A percentile compares a stretch with the other conserved stretches of the same genome.
Conservation (phyloP, 2,113 vertebrate species). For the Brevimyrus niger region DNA sequence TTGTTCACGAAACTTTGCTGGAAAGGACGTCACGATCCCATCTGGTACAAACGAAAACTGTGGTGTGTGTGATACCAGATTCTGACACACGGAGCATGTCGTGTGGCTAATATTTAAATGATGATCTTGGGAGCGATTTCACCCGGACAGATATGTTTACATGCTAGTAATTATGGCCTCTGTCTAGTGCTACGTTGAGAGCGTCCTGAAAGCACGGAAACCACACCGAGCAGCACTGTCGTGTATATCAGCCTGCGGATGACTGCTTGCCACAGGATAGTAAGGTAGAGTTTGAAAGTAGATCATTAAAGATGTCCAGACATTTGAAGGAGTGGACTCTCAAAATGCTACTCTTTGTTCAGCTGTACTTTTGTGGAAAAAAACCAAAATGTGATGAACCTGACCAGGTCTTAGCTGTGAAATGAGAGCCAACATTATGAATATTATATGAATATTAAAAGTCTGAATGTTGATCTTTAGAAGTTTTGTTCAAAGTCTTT, state of each 20-base stretch:
- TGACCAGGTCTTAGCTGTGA: background rate
- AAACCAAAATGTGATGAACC: no score
- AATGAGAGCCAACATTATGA: background rate
- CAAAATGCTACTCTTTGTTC: background rate
- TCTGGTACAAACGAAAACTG: background rate
- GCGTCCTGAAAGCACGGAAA: background rate
- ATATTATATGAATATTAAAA: no score
- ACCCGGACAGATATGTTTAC: background rate
- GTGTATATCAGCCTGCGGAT: background rate
- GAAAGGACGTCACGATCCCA: background rate
- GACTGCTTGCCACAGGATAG: background rate
- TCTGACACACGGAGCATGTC: background rate
- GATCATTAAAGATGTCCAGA: background rate
- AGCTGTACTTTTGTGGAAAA: background rate
- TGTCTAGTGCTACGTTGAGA: background rate
- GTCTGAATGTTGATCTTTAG: background rate
- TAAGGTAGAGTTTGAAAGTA: background rate
- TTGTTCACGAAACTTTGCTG: background rate
- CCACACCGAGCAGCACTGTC: background rate
- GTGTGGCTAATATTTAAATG: background rate
- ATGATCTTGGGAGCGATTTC: background rate
- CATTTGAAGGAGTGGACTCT: background rate
- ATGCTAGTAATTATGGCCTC: background rate
- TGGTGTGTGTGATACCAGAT: background rate
- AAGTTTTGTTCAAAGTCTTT: background rate